Evolutionary conservation across 2,113 vertebrate genomes (phyloP).

Genomic region (Corydoras sp.): DNA sequence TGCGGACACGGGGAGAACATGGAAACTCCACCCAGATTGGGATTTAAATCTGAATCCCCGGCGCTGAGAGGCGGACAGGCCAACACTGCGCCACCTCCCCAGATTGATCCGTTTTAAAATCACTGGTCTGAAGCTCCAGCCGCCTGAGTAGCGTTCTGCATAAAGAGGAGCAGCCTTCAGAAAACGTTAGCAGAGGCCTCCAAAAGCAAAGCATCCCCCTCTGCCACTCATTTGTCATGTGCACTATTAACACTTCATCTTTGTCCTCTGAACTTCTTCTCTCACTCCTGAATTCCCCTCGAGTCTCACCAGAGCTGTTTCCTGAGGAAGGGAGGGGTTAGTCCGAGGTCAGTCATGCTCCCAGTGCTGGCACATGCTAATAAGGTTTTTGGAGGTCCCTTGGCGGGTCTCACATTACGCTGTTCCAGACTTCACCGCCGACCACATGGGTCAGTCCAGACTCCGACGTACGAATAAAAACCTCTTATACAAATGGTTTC

Average conservation of each 20-base stretch:
- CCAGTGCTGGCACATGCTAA: conserved; percentile 28
- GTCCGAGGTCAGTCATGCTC: conserved; percentile 13
- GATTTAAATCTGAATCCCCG: too few relatives aligned
- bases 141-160: conserved; percentile 14
- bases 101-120: conserved; percentile 16
- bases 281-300: conserved; percentile 24
- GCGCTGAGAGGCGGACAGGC: too few relatives aligned
- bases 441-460: not conserved
- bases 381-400: conserved; percentile 16
- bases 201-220: conserved; percentile 40
- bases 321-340: conserved; percentile 51
- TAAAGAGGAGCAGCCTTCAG: conserved; percentile 32
- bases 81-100: too few relatives aligned
- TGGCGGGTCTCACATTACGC: conserved; percentile 29
- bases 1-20: too few relatives aligned
- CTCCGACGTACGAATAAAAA: conserved; percentile 1
- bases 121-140: not conserved
- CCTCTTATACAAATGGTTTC: not conserved
- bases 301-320: conserved; percentile 45
- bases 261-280: conserved; percentile 22
- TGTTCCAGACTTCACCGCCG: conserved; percentile 25
- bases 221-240: conserved; percentile 46
- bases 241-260: conserved; percentile 57
- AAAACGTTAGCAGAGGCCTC: conserved; percentile 42
- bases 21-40: too few relatives aligned